Conservation (phyloP, 2,888 invertebrate species). For the Seira ritae region DNA sequence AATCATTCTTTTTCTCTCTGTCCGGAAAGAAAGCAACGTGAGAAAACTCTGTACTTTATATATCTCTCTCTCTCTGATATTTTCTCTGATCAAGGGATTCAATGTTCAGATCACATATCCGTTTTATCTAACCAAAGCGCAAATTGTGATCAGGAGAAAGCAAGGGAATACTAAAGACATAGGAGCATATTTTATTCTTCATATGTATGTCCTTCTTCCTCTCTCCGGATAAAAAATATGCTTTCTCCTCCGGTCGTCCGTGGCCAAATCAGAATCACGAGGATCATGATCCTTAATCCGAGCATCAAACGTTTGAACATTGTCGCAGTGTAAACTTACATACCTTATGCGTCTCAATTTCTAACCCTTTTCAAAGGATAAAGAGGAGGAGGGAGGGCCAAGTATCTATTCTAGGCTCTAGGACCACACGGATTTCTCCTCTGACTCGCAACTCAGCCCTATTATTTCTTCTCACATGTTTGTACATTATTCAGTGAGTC, state of each 20-base stretch:
- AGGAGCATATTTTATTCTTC: neutral
- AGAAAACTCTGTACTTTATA: constrained; percentile 15
- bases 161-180: neutral
- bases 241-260: no score
- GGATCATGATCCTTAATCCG: neutral
- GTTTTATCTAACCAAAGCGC: constrained; percentile 52
- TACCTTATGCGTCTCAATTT: no score
- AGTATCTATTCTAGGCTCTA: no score
- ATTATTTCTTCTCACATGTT: no score
- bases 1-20: neutral
- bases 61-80: constrained; percentile 21
- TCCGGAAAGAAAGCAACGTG: constrained; percentile 4
- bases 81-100: constrained; percentile 47
- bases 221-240: no score
- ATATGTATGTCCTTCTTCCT: neutral
- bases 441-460: no score
- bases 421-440: no score
- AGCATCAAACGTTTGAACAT: no score
- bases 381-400: no score
- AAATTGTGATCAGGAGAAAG: constrained; percentile 25
- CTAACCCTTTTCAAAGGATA: no score
- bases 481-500: no score
- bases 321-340: no score
- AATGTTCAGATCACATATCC: constrained; percentile 48
- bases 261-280: neutral